These are phyloP conservation scores for Frieseomelitta varia DNA, from an alignment of 1,140 invertebrate genomes.

Conservation along the genomic window DNA sequence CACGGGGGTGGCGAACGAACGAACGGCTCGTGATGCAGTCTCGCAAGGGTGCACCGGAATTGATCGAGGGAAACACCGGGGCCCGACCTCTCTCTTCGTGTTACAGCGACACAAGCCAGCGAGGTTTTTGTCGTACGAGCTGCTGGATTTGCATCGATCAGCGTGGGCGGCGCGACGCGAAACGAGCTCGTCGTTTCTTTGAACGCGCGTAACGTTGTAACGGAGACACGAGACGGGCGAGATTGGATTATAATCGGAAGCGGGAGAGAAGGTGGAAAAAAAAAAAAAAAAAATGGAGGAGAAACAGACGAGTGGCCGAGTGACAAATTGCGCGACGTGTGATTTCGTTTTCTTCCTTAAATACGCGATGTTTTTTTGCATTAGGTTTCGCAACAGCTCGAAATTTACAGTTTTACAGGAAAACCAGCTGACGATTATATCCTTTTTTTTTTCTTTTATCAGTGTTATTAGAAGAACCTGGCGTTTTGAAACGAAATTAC, in stretches of 20 bases:
- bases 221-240: not conserved
- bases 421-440: no score
- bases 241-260: not conserved
- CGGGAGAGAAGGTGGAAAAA: not conserved
- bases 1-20: no score
- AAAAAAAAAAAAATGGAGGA: no score
- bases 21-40: not conserved
- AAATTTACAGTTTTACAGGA: no score
- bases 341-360: no score
- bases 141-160: not conserved
- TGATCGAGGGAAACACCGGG: slow-evolving; percentile 17
- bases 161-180: not conserved
- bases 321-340: not conserved
- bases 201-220: not conserved
- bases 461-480: no score
- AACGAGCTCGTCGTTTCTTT: not conserved
- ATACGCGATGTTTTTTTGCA: no score
- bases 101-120: not conserved
- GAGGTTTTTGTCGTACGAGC: not conserved
- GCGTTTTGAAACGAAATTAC: no score
- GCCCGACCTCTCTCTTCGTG: not conserved
- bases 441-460: no score
- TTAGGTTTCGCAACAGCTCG: no score
- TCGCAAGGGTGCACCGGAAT: not conserved
- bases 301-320: not conserved